Percentiles rank a stretch among this genome's conserved stretches.
Conservation (phyloP, 2,113 vertebrate genomes). For the Dendrocopos noguchii region DNA sequence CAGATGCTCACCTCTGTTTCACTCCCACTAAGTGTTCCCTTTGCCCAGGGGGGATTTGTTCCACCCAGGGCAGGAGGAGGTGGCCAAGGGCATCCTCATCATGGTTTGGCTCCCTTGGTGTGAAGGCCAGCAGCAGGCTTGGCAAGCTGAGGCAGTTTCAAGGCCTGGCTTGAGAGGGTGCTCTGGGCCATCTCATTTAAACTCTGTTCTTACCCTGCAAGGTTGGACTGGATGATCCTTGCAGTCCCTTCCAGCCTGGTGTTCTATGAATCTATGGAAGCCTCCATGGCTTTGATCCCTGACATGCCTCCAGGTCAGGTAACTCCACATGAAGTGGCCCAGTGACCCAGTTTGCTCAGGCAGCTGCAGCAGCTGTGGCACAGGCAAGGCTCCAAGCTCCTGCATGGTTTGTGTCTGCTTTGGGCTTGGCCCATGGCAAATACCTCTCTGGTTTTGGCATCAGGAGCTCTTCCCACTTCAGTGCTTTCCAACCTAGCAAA, state of each 20-base stretch:
- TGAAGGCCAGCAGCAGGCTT: background rate
- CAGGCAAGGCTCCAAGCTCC: background rate
- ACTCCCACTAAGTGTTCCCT: background rate
- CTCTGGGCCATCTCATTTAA: too few relatives aligned
- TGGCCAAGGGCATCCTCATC: background rate
- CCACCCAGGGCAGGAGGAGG: background rate
- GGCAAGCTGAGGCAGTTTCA: background rate
- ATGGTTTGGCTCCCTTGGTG: background rate
- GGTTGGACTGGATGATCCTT: too few relatives aligned
- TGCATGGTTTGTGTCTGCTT: background rate
- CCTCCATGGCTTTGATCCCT: background rate
- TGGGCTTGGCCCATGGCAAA: background rate
- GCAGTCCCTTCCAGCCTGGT: too few relatives aligned
- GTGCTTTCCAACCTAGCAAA: background rate
- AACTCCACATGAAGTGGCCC: background rate
- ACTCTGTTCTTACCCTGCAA: too few relatives aligned
- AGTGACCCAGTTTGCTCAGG: background rate
- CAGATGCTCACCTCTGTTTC: constrained; percentile 3
- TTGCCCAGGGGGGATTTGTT: background rate
- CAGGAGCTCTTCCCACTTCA: background rate
- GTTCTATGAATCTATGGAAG: background rate
- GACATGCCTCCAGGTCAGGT: background rate
- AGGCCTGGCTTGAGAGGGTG: too few relatives aligned
- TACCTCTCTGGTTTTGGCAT: background rate
- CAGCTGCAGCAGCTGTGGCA: background rate